A percentile compares a stretch with the other conserved stretches of the same genome.
These are phyloP conservation scores for Carterocephalus palaemon DNA, from an alignment of 2,888 invertebrate species.

Conservation along the genomic window DNA sequence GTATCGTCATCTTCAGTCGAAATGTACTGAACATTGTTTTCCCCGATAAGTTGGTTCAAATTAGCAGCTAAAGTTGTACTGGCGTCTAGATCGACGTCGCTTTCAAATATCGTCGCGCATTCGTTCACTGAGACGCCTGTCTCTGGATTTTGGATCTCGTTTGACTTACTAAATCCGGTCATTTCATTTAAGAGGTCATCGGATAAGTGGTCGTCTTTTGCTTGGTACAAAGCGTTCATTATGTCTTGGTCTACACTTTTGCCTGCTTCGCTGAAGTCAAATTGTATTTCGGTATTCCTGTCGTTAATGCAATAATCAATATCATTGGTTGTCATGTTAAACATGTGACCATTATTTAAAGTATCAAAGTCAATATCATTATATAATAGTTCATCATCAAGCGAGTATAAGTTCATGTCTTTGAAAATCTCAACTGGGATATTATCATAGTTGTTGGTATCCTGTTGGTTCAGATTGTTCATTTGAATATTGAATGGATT, in stretches of 20 bases:
- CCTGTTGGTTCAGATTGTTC: constrained; percentile 36
- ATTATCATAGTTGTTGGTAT: constrained; percentile 47
- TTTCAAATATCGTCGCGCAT: constrained; percentile 71
- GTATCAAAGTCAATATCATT: constrained; percentile 69
- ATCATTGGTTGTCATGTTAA: constrained; percentile 49
- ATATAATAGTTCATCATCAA: constrained; percentile 66
- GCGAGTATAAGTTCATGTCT: constrained; percentile 65
- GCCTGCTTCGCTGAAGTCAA: constrained; percentile 53
- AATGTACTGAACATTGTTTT: constrained; percentile 69
- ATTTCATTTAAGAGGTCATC: constrained; percentile 57
- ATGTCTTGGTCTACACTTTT: constrained; percentile 62
- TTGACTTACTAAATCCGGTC: constrained; percentile 37
- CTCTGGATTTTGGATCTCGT: constrained; percentile 38
- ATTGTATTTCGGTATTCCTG: constrained; percentile 52
- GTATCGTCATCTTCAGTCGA: constrained; percentile 73
- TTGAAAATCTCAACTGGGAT: constrained; percentile 68
- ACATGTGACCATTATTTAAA: constrained; percentile 60
- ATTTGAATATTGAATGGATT: constrained; percentile 40
- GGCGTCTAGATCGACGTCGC: constrained; percentile 69
- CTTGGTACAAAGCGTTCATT: constrained; percentile 59
- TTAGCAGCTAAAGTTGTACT: constrained; percentile 69
- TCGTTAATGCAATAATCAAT: constrained; percentile 50
- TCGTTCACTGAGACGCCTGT: constrained; percentile 61
- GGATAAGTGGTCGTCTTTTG: constrained; percentile 51
- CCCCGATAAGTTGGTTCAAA: constrained; percentile 69